These are phyloP conservation scores for Brachymystax lenok DNA, from an alignment of 2,797 vertebrate species.

Conservation along the genomic window DNA sequence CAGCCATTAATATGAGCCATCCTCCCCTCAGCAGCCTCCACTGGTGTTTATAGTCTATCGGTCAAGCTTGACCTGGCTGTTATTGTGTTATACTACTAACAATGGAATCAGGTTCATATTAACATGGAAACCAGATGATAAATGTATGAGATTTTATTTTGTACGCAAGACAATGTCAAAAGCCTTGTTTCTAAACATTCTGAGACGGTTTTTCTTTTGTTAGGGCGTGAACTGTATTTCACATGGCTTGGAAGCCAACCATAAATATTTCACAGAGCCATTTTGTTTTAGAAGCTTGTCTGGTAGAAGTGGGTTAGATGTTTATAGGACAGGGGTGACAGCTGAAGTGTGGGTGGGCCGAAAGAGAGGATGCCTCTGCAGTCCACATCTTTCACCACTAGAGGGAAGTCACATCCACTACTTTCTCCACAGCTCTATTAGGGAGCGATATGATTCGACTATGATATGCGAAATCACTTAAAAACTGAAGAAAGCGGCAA, in stretches of 20 bases:
- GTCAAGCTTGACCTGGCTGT: not conserved
- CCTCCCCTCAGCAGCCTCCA: not conserved
- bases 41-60: not conserved
- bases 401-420: constrained; percentile 28
- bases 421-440: not conserved
- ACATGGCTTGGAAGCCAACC: constrained; percentile 3
- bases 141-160: not conserved
- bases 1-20: too few species aligned
- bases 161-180: not conserved
- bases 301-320: not conserved
- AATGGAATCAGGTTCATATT: not conserved
- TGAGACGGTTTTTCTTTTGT: not conserved
- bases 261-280: constrained; percentile 3
- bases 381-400: constrained; percentile 15
- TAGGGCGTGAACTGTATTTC: not conserved
- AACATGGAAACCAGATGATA: not conserved
- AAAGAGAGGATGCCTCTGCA: not conserved
- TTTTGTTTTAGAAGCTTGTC: not conserved
- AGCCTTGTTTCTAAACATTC: not conserved
- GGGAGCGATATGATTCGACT: not conserved
- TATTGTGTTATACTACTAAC: constrained; percentile 1
- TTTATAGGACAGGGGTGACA: not conserved
- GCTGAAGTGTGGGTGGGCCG: not conserved
- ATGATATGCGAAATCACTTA: too few species aligned
- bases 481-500: too few species aligned